These are phyloP conservation scores for Ammodytes marinus DNA, from an alignment of 2,113 vertebrate genomes.

Conservation along the genomic window DNA sequence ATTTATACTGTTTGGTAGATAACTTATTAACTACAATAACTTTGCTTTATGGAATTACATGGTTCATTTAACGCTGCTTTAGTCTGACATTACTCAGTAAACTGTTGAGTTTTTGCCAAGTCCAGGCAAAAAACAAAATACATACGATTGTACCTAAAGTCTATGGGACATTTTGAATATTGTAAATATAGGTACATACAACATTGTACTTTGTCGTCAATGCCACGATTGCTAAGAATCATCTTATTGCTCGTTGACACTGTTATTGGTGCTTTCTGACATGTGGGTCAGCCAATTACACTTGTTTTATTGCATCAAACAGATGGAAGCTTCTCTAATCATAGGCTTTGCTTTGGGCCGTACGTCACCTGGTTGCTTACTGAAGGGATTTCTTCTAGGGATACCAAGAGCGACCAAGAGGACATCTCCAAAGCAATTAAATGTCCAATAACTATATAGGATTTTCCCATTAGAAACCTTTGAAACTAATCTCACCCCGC, in stretches of 20 bases:
- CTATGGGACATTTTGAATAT: conserved; percentile 4
- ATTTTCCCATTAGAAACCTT: conserved; percentile 71
- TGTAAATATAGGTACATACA: no score
- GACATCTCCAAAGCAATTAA: conserved; percentile 76
- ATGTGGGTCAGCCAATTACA: conserved; percentile 81
- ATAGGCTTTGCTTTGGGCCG: conserved; percentile 36
- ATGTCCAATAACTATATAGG: conserved; percentile 57
- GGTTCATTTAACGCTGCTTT: conserved; percentile 60
- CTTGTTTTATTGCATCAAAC: conserved; percentile 69
- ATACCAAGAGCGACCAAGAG: conserved; percentile 43
- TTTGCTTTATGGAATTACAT: conserved; percentile 68
- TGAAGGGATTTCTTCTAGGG: neutral
- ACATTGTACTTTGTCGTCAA: conserved; percentile 12
- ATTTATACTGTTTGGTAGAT: conserved; percentile 57
- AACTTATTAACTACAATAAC: conserved; percentile 58
- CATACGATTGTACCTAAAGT: neutral
- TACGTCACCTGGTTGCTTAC: neutral
- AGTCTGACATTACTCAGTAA: conserved; percentile 56
- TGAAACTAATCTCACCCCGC: conserved; percentile 63
- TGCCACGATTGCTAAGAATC: conserved; percentile 41
- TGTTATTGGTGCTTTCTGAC: conserved; percentile 65
- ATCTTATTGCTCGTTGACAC: conserved; percentile 67
- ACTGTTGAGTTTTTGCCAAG: conserved; percentile 40
- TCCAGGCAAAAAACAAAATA: conserved; percentile 27
- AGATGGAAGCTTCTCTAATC: conserved; percentile 40